Evolutionary conservation across 2,113 vertebrate genomes (phyloP).

Genomic region (Isurus oxyrinchus): DNA sequence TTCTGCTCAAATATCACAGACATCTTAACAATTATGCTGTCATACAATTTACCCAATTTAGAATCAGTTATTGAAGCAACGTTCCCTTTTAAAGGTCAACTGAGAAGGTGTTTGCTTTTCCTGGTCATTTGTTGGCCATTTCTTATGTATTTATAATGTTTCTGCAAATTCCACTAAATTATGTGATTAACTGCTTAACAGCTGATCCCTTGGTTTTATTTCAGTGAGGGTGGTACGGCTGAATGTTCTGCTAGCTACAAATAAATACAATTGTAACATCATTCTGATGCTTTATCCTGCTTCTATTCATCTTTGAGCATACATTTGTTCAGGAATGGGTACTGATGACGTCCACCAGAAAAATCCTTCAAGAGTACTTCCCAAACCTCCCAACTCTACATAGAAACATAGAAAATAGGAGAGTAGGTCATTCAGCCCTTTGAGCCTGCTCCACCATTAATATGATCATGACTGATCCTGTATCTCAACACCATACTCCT

Average conservation of each 20-base stretch:
- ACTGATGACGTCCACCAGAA: background rate
- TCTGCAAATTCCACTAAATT: background rate
- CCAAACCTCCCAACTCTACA: too few relatives aligned
- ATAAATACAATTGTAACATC: background rate
- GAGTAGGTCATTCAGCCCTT: too few relatives aligned
- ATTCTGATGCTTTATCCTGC: background rate
- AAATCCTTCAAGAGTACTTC: too few relatives aligned
- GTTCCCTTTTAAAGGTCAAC: background rate
- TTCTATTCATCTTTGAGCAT: background rate
- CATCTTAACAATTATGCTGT: background rate
- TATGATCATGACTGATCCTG: too few relatives aligned
- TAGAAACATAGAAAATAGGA: too few relatives aligned
- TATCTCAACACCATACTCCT: too few relatives aligned
- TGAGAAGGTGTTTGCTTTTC: background rate
- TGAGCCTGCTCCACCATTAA: too few relatives aligned
- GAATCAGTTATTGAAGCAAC: background rate
- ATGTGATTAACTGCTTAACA: background rate
- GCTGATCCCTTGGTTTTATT: background rate
- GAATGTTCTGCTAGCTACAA: background rate
- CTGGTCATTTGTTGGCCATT: background rate
- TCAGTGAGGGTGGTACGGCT: background rate
- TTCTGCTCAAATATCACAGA: background rate
- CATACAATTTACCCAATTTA: background rate
- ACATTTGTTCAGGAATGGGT: background rate
- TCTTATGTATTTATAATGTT: background rate